Evolutionary conservation across 2,113 vertebrate genomes (phyloP).

Genomic region (Syngnathoides biaculeatus): DNA sequence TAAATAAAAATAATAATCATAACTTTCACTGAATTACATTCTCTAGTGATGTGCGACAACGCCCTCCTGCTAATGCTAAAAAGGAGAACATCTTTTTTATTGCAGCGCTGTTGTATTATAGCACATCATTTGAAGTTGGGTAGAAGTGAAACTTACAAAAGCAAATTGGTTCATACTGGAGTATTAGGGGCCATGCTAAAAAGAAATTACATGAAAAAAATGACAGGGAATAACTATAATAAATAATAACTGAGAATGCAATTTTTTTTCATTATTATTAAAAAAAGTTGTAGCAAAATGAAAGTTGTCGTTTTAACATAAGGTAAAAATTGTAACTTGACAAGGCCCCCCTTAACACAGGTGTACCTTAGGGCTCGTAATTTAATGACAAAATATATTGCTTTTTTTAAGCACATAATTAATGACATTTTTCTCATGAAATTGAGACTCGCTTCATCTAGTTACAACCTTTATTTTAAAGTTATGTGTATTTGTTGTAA

Average conservation of each 20-base stretch:
- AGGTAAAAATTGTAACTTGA: too few species aligned
- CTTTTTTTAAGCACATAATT: too few species aligned
- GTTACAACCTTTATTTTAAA: not conserved
- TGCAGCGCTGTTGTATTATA: slow-evolving; percentile 4
- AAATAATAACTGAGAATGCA: too few species aligned
- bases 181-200: not conserved
- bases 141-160: not conserved
- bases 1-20: not conserved
- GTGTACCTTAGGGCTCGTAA: too few species aligned
- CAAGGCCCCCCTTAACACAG: not conserved
- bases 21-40: not conserved
- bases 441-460: too few species aligned
- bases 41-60: not conserved
- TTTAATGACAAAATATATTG: too few species aligned
- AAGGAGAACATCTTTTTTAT: not conserved
- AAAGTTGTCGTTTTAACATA: not conserved
- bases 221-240: not conserved
- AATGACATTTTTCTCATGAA: too few species aligned
- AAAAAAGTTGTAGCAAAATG: too few species aligned
- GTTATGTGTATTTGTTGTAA: not conserved
- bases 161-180: slow-evolving; percentile 6
- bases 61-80: not conserved
- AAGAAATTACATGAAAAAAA: not conserved
- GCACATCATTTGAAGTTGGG: slow-evolving; percentile 16
- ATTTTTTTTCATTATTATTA: too few species aligned